Evolutionary conservation across 2,888 invertebrate species (phyloP).

Genomic region (Cheilosia vernalis): DNA sequence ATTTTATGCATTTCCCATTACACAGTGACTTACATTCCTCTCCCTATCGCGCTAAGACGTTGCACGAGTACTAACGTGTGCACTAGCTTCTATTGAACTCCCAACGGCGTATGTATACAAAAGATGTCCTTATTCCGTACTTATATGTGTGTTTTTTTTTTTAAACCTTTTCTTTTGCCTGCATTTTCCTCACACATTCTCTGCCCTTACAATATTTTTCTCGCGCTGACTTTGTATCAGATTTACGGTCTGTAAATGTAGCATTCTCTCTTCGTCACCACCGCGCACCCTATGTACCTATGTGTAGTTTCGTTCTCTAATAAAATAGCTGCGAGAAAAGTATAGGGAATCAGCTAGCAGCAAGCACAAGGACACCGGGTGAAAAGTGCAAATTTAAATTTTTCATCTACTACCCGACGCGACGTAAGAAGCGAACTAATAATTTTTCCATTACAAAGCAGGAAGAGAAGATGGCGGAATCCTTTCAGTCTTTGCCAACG

Average conservation of each 20-base stretch:
- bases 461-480: slow-evolving; percentile 31
- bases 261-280: slow-evolving; percentile 23
- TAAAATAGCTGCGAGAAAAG: slow-evolving; percentile 26
- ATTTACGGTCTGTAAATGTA: slow-evolving; percentile 57
- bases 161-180: too few relatives aligned
- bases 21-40: slow-evolving; percentile 67
- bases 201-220: slow-evolving; percentile 30
- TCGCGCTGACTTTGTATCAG: slow-evolving; percentile 59
- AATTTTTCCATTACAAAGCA: slow-evolving; percentile 66
- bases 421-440: slow-evolving; percentile 63
- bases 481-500: slow-evolving; percentile 30
- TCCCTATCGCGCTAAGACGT: slow-evolving; percentile 48
- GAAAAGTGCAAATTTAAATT: slow-evolving; percentile 72
- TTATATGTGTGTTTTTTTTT: slow-evolving; percentile 2
- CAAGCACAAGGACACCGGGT: slow-evolving; percentile 48
- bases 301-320: slow-evolving; percentile 13
- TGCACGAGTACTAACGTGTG: slow-evolving; percentile 63
- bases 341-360: not conserved
- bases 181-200: slow-evolving; percentile 40
- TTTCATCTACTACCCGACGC: slow-evolving; percentile 58
- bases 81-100: slow-evolving; percentile 52
- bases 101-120: slow-evolving; percentile 51
- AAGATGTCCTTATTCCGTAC: slow-evolving; percentile 54
- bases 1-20: slow-evolving; percentile 73
- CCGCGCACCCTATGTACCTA: not conserved